Base-by-base conservation (phyloP, 2,888 invertebrate genomes). In the Megastigmus dorsalis region DNA sequence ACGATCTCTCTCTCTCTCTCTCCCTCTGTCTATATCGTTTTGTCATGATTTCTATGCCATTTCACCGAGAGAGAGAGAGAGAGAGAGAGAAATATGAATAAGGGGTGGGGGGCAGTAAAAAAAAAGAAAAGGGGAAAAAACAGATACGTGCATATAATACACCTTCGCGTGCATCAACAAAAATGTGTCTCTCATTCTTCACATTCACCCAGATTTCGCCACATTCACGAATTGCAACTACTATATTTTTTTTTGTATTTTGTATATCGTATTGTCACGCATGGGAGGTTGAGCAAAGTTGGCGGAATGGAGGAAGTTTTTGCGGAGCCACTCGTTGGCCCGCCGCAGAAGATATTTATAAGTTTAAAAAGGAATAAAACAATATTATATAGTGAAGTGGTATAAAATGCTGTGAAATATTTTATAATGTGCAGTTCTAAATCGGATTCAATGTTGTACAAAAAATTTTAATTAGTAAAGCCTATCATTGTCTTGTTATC, bases 121-220 rank as follows among this genome's bases (percentile, higher is more conserved):
- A 36, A 63, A 63, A 23, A 50, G 30, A 1, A 45, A n/a, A 36
- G n/a, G 15, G n/a, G 43, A 50, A 45, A 1, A 45, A n/a, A 36
- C 15, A 23, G n/a, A 54, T n/a, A 66, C 2, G 10, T 18, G 38
- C 18, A 50, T 63, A 36, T n/a, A n/a, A n/a, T 10, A 26, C 65
- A 65, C 65, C 18, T n/a, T 43, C 9, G 43, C 43, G n/a, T 15
- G 66, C 66, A 54, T 66, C n/a, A n/a, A n/a, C n/a, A 41, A 66
- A 66, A 43, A 18, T 30, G 30, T 30, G 30, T 54, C 18, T 54
- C 18, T 43, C 30, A 30, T 43, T 66, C n/a, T 43, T 50, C 67
- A 48, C 55, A 57, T 36, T 15, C 57, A 57, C 48, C n/a, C 2
- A 48, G 18, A 48, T 23, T 26, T 43, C 36, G 6, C 13, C 18